Percentiles rank a stretch among this genome's conserved stretches.
phyloP scores from a whole-genome alignment of 2,113 vertebrate species.

The Dasyornis broadbenti region DNA sequence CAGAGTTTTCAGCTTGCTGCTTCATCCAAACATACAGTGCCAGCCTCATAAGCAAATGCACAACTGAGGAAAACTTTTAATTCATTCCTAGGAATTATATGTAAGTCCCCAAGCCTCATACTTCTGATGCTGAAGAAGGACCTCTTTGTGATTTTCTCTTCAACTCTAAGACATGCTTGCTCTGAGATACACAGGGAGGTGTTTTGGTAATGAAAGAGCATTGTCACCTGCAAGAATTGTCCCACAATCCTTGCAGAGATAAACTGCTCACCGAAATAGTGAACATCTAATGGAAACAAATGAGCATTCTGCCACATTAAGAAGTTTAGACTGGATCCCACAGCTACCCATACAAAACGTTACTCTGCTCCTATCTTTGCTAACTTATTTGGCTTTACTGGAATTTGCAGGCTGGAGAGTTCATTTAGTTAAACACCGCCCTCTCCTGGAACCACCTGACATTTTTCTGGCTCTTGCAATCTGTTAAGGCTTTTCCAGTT shows the following conservation, averaged over 20 bases:
- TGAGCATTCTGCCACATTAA: neutral
- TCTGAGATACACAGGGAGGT: neutral
- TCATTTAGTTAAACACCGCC: constrained; percentile 42
- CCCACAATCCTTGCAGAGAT: neutral
- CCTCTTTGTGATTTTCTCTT: neutral
- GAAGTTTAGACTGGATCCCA: neutral
- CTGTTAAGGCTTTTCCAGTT: neutral
- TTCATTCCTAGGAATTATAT: neutral
- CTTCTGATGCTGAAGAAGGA: neutral
- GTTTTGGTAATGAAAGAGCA: neutral
- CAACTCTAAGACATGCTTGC: neutral
- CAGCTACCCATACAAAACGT: neutral
- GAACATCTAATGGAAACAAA: neutral
- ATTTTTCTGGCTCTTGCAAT: neutral
- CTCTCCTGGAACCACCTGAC: constrained; percentile 38
- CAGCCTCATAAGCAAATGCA: neutral
- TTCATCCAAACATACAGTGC: neutral
- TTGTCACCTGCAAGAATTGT: neutral
- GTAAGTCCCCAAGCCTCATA: neutral
- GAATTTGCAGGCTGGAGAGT: neutral
- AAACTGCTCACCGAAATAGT: neutral
- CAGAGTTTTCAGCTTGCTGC: neutral
- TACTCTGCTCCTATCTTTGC: neutral
- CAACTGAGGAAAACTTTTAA: neutral
- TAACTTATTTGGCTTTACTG: neutral